Percentiles rank a stretch among this genome's conserved stretches.
These are phyloP conservation scores for Dipodomys spectabilis DNA, from an alignment of 2,113 vertebrate genomes.

Conservation along the genomic window DNA sequence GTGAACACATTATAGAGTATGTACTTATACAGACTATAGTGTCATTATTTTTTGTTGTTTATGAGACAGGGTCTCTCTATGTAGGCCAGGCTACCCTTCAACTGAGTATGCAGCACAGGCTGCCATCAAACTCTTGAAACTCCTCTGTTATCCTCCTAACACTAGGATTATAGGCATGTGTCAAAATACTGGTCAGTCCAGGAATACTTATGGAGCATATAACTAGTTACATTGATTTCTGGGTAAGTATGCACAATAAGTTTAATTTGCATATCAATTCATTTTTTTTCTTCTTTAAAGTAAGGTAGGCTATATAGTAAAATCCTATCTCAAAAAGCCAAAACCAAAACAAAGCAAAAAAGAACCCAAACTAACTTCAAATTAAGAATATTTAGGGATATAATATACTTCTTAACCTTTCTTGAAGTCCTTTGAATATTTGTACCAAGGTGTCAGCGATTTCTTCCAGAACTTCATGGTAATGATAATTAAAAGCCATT, in stretches of 20 bases:
- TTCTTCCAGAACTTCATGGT: conserved; percentile 97
- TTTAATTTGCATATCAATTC: conserved; percentile 9
- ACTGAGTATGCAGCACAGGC: not conserved
- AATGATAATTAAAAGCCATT: conserved; percentile 99
- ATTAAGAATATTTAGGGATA: conserved; percentile 13
- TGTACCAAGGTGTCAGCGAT: conserved; percentile 98
- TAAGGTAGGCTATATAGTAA: not conserved
- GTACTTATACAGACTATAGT: not conserved
- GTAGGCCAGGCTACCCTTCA: too few species aligned
- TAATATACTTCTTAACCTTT: conserved; percentile 89
- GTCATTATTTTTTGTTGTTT: not conserved
- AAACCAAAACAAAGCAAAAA: not conserved
- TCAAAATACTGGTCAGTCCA: not conserved
- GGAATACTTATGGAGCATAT: not conserved
- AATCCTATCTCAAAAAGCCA: not conserved
- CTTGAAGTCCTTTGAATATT: conserved; percentile 98
- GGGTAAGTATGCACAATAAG: not conserved
- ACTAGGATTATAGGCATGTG: not conserved
- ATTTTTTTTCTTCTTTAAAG: not conserved
- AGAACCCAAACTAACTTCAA: conserved; percentile 13
- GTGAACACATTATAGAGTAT: not conserved
- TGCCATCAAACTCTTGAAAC: not conserved
- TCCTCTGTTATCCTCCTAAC: not conserved
- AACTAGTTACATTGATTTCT: conserved; percentile 4
- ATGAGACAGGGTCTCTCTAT: too few species aligned